Conservation (phyloP, 2,113 vertebrate genomes). For the Ptilorrhoa leucosticta region DNA sequence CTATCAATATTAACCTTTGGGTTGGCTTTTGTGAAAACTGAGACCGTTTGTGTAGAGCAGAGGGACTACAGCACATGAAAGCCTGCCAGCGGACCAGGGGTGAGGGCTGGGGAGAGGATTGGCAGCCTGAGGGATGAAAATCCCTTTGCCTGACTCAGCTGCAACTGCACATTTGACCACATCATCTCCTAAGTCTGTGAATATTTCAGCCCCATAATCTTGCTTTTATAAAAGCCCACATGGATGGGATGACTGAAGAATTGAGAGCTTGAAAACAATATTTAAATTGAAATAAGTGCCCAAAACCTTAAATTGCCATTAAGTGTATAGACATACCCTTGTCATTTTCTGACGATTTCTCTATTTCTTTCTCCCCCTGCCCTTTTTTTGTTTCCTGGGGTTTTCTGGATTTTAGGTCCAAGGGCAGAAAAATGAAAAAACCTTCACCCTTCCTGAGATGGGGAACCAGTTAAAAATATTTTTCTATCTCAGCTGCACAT, state of each 20-base stretch:
- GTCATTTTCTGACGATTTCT: not conserved
- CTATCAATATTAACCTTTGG: not conserved
- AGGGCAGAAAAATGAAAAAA: not conserved
- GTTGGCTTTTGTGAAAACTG: not conserved
- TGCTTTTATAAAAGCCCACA: not conserved
- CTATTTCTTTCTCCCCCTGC: accelerated
- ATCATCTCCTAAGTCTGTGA: not conserved
- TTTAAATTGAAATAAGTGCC: not conserved
- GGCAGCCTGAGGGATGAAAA: not conserved
- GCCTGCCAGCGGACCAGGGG: not conserved
- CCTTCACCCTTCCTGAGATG: not conserved
- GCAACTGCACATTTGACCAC: not conserved
- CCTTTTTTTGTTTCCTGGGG: not conserved
- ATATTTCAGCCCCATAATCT: not conserved
- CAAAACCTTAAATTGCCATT: not conserved
- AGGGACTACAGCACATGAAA: accelerated
- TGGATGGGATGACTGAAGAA: not conserved
- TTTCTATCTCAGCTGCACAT: not conserved
- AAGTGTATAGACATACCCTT: not conserved
- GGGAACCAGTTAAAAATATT: not conserved
- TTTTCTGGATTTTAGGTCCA: not conserved
- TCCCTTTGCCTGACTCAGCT: not conserved
- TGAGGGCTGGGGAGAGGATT: not conserved
- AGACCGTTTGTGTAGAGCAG: not conserved
- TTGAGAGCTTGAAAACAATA: not conserved